phyloP scores from a whole-genome alignment of 2,888 invertebrate genomes.

The Noctua fimbriata region DNA sequence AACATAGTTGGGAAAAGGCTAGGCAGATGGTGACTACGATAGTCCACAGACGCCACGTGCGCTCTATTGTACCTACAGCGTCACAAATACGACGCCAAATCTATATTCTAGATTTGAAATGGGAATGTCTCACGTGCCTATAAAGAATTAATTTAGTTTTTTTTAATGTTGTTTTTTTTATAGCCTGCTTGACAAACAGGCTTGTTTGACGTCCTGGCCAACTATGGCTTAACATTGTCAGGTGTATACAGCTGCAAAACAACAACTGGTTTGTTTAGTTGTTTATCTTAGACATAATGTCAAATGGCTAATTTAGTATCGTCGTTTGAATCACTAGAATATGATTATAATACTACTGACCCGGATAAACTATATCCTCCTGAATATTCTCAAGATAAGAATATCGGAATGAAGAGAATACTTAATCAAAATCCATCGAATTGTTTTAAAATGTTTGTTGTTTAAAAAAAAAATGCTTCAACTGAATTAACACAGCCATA shows the following conservation, averaged over 20 bases:
- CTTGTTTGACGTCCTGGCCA: background rate
- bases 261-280: constrained; percentile 26
- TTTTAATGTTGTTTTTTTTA: background rate
- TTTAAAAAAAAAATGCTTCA: too few relatives aligned
- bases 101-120: constrained; percentile 4
- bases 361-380: constrained; percentile 15
- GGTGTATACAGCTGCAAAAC: constrained; percentile 27
- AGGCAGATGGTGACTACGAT: background rate
- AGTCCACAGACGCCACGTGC: background rate
- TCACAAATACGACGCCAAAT: background rate
- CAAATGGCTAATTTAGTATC: constrained; percentile 12
- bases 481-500: background rate
- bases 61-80: background rate
- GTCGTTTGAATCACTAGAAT: constrained; percentile 6
- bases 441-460: background rate
- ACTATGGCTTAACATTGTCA: background rate
- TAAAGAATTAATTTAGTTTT: background rate
- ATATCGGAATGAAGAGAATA: background rate
- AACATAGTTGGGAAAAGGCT: too few relatives aligned
- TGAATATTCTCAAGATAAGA: too few relatives aligned
- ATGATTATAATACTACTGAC: constrained; percentile 7
- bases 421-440: background rate
- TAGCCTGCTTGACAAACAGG: background rate
- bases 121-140: background rate
- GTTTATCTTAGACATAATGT: constrained; percentile 2